Base-by-base conservation (phyloP, 1,140 invertebrate genomes). In the Danaus plexippus region DNA sequence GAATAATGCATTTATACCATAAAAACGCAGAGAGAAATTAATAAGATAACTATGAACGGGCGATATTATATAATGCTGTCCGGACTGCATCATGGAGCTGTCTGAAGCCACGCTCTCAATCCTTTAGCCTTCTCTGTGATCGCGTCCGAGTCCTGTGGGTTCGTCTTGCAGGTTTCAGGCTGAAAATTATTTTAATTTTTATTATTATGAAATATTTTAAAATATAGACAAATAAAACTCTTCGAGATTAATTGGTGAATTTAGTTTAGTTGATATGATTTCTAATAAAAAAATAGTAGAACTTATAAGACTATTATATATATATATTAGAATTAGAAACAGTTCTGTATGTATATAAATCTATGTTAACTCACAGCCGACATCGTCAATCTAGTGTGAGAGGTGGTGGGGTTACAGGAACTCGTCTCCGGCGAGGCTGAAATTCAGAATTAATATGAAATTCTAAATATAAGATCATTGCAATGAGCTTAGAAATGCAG, bases 351-450 rank as follows among this genome's bases (percentile, higher is more conserved):
- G 3, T 15, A 4, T 44, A 41, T 43, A 15, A 9, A 3, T 18
- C 9, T 12, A 15, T 12, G 15, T 43, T 47, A 11, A 77, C 79
- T 79, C 63, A 85, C 81, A 59, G 79, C 81, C n/a, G 81, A 85
- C 47, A 80, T 52, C 1, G 81, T 82, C 73, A 80, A 67, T 11
- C 77, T 66, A 6, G 81, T 75, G 22, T 82, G 81, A 10, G 81
- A 85, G 11, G 79, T 80, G 0, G 77, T 76, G 0, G 73, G 69
- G 32, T 85, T 80, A 49, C 73, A 80, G 1, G 81, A 85, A 61
- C 79, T 82, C 0, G 78, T 77, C 61, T 85, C 81, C 9, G 81
- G 81, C 7, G 81, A 85, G 7, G 71, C 81, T 85, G 62, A 0
- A 74, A 77, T 42, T 52, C 9, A 47, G 8, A 13, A n/a, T 52